Evolutionary conservation across 2,888 invertebrate species (phyloP), one percentile per base, ranked within the genome.

Genomic region (Malacosoma neustria): DNA sequence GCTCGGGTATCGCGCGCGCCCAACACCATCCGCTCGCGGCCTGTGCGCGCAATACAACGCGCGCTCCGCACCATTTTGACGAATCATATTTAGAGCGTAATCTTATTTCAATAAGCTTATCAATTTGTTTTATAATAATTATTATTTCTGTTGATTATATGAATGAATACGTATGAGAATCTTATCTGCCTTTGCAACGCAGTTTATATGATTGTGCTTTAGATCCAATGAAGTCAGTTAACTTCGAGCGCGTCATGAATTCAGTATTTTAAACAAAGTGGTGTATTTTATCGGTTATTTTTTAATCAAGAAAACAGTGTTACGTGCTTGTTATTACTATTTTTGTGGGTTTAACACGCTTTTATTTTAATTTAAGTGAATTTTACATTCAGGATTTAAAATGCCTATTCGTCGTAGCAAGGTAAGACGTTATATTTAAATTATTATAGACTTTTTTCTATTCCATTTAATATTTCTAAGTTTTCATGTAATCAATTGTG

Each of bases 141-240:
- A n/a, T 74, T 71, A 72, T 72, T 74, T 67, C 61, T 73, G 69
- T 69, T 75, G 75, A 76, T 75, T 72, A 72, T 72, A 72, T 67
- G 64, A 72, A 70, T 70, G 59, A 59, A 58, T 60, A 74, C 76
- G 74, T 75, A 80, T 71, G 33, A 71, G 80, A 70, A 73, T 82
- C 81, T 84, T 80, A 85, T 84, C 85, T 54, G 63, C 49, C 45
- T 40, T 59, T 63, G 61, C 68, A 63, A 69, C 63, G 61, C 68
- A 63, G 70, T 79, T 82, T 84, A 84, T 74, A 85, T 84, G 76
- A 79, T 77, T 79, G 77, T 74, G 82, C 72, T 72, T 72, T 70
- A 59, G 72, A 70, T 68, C 62, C 63, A 70, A 63, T 69, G 61
- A 68, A 82, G 76, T 77, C 82, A 84, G 84, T 85, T 74, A 66